These are phyloP conservation scores for Tenebrio molitor DNA, from an alignment of 1,140 invertebrate genomes.

Conservation along the genomic window DNA sequence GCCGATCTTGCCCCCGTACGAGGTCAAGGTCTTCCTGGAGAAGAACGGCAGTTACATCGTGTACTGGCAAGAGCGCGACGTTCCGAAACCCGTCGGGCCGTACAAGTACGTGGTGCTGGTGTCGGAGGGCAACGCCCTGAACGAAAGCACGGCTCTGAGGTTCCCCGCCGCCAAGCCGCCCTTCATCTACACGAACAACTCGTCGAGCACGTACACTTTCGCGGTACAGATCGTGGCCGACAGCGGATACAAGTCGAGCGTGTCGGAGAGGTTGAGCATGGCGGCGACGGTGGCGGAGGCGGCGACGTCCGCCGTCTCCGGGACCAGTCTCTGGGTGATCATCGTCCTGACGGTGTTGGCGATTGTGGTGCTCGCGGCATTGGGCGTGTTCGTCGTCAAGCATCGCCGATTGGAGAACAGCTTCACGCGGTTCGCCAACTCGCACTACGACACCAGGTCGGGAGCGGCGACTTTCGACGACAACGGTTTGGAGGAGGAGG, in stretches of 20 bases:
- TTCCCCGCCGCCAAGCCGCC: slow-evolving; percentile 70
- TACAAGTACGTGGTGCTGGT: slow-evolving; percentile 75
- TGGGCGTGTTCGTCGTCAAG: slow-evolving; percentile 78
- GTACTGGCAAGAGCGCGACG: slow-evolving; percentile 71
- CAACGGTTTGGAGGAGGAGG: slow-evolving; percentile 81
- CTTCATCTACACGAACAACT: slow-evolving; percentile 70
- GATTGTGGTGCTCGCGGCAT: slow-evolving; percentile 71
- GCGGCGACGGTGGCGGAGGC: background rate
- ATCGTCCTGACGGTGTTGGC: slow-evolving; percentile 70
- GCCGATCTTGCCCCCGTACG: slow-evolving; percentile 74
- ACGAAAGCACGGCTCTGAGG: slow-evolving; percentile 68
- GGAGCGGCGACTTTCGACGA: slow-evolving; percentile 87
- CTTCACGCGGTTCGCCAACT: slow-evolving; percentile 86
- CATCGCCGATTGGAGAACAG: slow-evolving; percentile 82
- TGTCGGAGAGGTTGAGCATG: slow-evolving; percentile 69
- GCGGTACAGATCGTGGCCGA: slow-evolving; percentile 74
- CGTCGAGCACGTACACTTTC: slow-evolving; percentile 73
- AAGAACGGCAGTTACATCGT: slow-evolving; percentile 73
- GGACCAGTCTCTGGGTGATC: slow-evolving; percentile 58
- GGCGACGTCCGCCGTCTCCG: background rate
- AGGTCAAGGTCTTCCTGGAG: slow-evolving; percentile 71
- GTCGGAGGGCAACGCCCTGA: slow-evolving; percentile 70
- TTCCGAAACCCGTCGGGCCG: slow-evolving; percentile 53
- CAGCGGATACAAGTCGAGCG: slow-evolving; percentile 75
- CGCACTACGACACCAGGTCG: slow-evolving; percentile 88